Percentiles rank a stretch among this genome's conserved stretches.
These are phyloP conservation scores for Drosophila arizonae DNA, from an alignment of 1,140 invertebrate species.

Conservation along the genomic window DNA sequence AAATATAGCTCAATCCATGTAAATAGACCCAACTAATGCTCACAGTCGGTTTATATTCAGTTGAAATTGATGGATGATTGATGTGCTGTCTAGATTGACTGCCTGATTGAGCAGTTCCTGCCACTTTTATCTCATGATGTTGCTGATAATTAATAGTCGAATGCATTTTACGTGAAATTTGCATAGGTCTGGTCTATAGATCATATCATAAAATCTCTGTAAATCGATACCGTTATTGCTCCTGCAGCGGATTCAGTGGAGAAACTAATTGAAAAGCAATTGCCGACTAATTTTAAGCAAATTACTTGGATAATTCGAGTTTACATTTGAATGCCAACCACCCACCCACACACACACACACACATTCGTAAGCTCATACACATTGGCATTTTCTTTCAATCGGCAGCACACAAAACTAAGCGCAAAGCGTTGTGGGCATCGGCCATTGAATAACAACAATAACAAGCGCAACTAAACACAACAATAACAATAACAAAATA, in stretches of 20 bases:
- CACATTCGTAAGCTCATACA: conserved; percentile 9
- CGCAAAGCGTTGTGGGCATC: conserved; percentile 41
- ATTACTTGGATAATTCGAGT: conserved; percentile 63
- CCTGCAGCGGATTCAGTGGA: conserved; percentile 1
- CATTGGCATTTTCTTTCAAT: conserved; percentile 28
- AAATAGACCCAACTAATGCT: too few relatives aligned
- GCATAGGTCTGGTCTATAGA: background rate
- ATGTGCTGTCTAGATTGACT: too few relatives aligned
- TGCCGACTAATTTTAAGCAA: conserved; percentile 67
- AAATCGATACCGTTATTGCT: conserved; percentile 25
- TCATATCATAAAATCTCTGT: background rate
- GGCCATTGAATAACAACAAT: conserved; percentile 25
- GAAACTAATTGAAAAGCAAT: conserved; percentile 54
- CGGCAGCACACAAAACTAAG: conserved; percentile 24
- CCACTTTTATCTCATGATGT: too few relatives aligned
- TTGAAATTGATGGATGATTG: too few relatives aligned
- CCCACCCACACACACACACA: conserved; percentile 4
- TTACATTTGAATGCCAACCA: conserved; percentile 47
- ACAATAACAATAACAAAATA: conserved; percentile 20
- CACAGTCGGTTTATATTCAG: too few relatives aligned
- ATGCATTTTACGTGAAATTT: too few relatives aligned
- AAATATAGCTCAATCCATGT: too few relatives aligned
- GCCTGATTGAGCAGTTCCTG: too few relatives aligned
- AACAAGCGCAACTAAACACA: conserved; percentile 20
- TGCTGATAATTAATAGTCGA: too few relatives aligned